These are phyloP conservation scores for Globia sparganii DNA, from an alignment of 2,888 invertebrate species.

Conservation along the genomic window DNA sequence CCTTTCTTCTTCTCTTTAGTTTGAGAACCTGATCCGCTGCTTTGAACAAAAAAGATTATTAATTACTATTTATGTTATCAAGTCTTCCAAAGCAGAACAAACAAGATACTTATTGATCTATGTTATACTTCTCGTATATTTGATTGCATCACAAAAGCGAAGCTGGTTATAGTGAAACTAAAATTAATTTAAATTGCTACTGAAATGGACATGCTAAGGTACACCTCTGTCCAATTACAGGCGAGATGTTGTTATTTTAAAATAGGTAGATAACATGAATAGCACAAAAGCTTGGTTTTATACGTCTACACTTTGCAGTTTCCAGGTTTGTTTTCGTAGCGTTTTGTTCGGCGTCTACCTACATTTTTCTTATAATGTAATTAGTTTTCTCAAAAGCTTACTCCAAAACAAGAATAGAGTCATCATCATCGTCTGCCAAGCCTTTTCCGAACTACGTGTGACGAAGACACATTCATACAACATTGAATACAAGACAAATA, in stretches of 20 bases:
- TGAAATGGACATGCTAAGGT: background rate
- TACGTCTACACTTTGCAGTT: background rate
- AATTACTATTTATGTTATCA: background rate
- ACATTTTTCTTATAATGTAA: background rate
- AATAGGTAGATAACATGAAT: background rate
- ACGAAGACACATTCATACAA: background rate
- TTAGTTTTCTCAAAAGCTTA: background rate
- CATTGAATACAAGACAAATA: conserved; percentile 1
- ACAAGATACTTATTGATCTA: background rate
- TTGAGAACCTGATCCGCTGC: background rate
- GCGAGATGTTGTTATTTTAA: background rate
- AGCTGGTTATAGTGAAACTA: background rate
- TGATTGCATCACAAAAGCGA: background rate
- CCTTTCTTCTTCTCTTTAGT: background rate
- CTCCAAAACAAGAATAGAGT: background rate
- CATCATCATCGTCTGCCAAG: background rate
- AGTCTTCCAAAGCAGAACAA: background rate
- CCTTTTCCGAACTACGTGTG: background rate
- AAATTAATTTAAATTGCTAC: background rate
- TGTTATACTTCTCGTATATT: background rate
- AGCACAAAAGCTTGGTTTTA: too few relatives aligned
- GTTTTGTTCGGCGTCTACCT: background rate
- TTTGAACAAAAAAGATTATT: background rate
- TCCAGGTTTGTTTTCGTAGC: too few relatives aligned
- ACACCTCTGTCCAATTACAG: too few relatives aligned